Conservation (phyloP, 2,113 vertebrate genomes). For the Stercorarius parasiticus region DNA sequence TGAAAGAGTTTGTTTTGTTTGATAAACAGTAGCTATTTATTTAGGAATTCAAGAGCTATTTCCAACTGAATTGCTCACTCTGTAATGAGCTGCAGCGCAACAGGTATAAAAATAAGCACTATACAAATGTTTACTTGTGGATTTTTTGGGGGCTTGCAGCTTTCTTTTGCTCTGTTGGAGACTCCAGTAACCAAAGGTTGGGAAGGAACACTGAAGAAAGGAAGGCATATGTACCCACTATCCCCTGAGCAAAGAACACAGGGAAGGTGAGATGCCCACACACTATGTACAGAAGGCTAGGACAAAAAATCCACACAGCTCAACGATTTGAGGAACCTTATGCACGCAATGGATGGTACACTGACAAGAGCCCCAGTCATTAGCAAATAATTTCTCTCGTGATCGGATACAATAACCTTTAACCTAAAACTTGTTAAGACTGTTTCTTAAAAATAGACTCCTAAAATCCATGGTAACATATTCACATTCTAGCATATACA, state of each 20-base stretch:
- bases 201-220: neutral
- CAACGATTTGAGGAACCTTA: neutral
- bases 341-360: rapidly evolving
- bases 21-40: neutral
- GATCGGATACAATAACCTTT: neutral
- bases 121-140: neutral
- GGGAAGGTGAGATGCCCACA: neutral
- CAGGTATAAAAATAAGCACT: neutral
- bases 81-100: neutral
- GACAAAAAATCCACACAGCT: neutral
- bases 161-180: neutral
- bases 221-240: neutral
- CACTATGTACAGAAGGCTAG: neutral
- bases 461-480: neutral
- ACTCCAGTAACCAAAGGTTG: neutral
- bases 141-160: neutral
- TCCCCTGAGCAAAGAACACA: neutral
- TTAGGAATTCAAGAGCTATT: neutral
- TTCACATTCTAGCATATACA: neutral
- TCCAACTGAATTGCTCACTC: neutral
- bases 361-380: neutral
- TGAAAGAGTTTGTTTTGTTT: neutral
- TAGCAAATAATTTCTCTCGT: neutral
- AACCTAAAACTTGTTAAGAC: neutral
- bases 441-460: neutral